Percentiles rank a stretch among this genome's conserved stretches.
phyloP scores from a whole-genome alignment of 53 echinoderm and acorn worm genomes.

The Holothuria leucospilota region DNA sequence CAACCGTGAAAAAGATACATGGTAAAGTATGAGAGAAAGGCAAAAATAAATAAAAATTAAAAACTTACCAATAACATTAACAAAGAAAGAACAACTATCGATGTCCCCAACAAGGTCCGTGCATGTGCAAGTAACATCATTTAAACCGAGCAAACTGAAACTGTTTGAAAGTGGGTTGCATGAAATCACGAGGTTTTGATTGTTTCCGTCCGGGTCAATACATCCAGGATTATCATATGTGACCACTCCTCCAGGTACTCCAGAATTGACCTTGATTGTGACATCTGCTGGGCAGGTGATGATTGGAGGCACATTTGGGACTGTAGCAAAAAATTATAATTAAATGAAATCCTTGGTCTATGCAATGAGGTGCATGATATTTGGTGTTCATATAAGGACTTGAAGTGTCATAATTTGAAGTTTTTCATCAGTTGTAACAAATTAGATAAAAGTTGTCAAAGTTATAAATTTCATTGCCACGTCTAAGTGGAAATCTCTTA shows the following conservation, averaged over 20 bases:
- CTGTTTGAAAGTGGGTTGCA: background rate
- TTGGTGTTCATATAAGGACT: background rate
- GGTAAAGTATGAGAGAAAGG: too few relatives aligned
- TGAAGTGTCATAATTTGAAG: too few relatives aligned
- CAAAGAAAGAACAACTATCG: slow-evolving; percentile 54
- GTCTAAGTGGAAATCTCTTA: too few relatives aligned
- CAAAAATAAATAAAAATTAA: too few relatives aligned
- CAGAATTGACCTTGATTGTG: background rate
- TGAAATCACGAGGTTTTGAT: background rate
- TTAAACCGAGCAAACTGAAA: background rate
- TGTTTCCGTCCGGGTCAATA: background rate
- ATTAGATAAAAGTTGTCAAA: too few relatives aligned
- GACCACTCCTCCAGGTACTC: background rate
- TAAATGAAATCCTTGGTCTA: background rate
- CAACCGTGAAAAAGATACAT: too few relatives aligned
- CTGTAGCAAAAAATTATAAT: background rate
- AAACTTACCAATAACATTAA: slow-evolving; percentile 48
- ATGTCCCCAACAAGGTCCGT: slow-evolving; percentile 57
- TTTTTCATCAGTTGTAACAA: too few relatives aligned
- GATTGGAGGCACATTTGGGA: background rate
- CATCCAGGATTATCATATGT: background rate
- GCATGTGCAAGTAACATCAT: background rate
- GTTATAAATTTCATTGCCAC: too few relatives aligned
- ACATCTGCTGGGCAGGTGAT: slow-evolving; percentile 16
- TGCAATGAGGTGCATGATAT: background rate